Conservation (phyloP, 2,797 vertebrate species). For the Psittacula echo region DNA sequence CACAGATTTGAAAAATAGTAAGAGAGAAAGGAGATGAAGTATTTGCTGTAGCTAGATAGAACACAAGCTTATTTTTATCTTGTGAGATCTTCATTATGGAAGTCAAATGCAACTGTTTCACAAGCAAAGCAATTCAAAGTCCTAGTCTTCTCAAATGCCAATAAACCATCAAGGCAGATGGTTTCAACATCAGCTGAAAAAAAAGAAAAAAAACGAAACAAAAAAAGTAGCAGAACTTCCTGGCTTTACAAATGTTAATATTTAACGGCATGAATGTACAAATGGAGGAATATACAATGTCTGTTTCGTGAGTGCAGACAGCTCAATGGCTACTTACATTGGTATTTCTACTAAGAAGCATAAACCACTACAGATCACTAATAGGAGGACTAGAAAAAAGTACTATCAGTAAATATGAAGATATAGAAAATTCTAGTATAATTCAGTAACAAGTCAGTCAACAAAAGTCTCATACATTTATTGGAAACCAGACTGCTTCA, state of each 20-base stretch:
- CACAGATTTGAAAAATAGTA: background rate
- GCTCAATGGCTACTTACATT: background rate
- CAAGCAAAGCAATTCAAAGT: background rate
- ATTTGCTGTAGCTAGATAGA: background rate
- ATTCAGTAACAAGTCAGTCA: background rate
- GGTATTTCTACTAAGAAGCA: background rate
- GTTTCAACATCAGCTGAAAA: background rate
- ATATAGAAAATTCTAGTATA: background rate
- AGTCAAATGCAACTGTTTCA: background rate
- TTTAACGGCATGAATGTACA: background rate
- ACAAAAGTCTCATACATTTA: background rate
- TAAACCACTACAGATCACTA: background rate
- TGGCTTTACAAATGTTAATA: background rate
- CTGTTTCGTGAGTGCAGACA: rapidly evolving
- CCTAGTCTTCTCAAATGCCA: background rate
- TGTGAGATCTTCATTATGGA: background rate
- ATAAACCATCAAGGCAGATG: background rate
- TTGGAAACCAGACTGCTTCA: background rate
- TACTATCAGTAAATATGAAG: background rate
- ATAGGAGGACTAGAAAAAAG: background rate
- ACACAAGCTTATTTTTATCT: background rate
- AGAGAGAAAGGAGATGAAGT: background rate
- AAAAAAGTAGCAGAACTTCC: background rate
- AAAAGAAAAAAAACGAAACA: background rate
- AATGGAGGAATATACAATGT: background rate